These are phyloP conservation scores for Heliangelus exortis DNA, from an alignment of 2,797 vertebrate species.

Conservation along the genomic window DNA sequence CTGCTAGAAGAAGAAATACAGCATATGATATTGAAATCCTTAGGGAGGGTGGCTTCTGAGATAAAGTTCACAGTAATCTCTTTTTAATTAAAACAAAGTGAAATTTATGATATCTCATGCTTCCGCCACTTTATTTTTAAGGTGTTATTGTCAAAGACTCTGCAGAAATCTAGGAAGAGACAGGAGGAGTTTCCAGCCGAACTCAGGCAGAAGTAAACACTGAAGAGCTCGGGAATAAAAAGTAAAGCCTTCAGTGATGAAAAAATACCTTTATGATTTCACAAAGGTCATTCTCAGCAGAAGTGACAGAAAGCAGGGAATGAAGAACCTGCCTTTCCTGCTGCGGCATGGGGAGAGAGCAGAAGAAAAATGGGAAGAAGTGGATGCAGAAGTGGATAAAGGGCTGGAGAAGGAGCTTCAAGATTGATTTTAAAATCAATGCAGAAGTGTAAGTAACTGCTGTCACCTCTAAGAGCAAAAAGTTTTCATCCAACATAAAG, in stretches of 20 bases:
- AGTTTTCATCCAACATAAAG: neutral
- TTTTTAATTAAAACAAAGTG: constrained; percentile 64
- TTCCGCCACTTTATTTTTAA: neutral
- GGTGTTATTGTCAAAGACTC: constrained; percentile 8
- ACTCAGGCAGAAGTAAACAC: constrained; percentile 1
- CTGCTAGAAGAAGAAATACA: constrained; percentile 22
- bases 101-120: constrained; percentile 44
- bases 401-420: neutral
- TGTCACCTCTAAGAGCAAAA: neutral
- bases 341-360: neutral
- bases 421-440: neutral
- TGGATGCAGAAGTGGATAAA: neutral
- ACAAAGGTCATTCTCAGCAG: constrained; percentile 14
- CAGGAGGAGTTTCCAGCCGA: constrained; percentile 9
- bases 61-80: constrained; percentile 54
- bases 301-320: neutral
- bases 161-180: neutral
- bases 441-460: neutral
- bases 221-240: neutral
- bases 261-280: constrained; percentile 4
- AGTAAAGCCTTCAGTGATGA: neutral
- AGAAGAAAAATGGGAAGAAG: neutral
- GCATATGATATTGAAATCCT: constrained; percentile 12
- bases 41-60: neutral
- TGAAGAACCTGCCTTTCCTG: neutral